Base-by-base conservation (phyloP, 2,888 invertebrate genomes). In the Metacarcinus magister region DNA sequence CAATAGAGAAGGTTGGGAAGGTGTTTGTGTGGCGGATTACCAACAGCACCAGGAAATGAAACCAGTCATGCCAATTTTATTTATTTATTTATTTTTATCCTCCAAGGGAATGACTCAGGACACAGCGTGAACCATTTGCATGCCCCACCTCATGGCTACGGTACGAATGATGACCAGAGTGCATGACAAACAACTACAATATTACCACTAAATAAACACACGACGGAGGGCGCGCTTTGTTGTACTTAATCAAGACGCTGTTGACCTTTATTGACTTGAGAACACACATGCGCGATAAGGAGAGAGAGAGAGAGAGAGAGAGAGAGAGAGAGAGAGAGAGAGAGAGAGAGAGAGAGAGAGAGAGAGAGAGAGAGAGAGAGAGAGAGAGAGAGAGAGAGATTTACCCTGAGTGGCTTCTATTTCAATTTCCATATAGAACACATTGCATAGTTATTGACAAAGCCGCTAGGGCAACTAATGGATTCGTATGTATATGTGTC, bases 321-420 rank as follows among this genome's bases (percentile, higher is more conserved):
- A 60, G 60, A 60, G 60, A 67, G 60, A 67, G 60, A 67, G 60
- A 67, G 60, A 67, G 16, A 67, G 60, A 67, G 60, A 67, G 60
- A 67, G 60, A 67, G 60, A 67, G 60, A 67, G 60, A 67, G 16
- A 67, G 60, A 67, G 60, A 67, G 60, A 67, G 60, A 67, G 60
- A 67, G 60, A 67, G 60, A 67, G 60, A 67, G 60, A 67, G 60
- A 67, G 60, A 67, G 60, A 67, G 60, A 67, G 60, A 67, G 60
- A 67, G 60, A 67, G 60, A 67, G 60, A 67, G 60, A 67, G 60
- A 67, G 60, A 67, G 60, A 67, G 60, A 67, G 60, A 67, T 19
- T 13, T 4, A 67, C 4, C 60, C 4, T 67, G 16, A 23, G 19
- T 67, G 60, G 16, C 2, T 67, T 67, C 60, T 19, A 19, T 67